A percentile compares a stretch with the other conserved stretches of the same genome.
These are phyloP conservation scores for Corydoras sp. DNA, from an alignment of 2,113 vertebrate genomes.

Conservation along the genomic window DNA sequence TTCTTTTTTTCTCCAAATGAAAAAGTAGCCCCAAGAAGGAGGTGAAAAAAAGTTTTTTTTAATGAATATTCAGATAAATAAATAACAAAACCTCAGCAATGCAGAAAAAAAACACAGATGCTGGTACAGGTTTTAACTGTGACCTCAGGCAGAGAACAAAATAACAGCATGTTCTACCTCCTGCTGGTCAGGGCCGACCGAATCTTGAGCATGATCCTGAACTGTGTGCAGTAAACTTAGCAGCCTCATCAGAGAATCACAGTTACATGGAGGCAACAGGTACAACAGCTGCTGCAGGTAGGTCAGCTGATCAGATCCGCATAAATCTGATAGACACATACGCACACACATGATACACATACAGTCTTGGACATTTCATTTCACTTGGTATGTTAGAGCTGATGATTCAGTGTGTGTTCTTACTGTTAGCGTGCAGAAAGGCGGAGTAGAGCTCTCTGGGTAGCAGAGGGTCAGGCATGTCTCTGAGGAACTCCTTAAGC, in stretches of 20 bases:
- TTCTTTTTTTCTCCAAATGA: too few relatives aligned
- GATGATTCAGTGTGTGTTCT: constrained; percentile 25
- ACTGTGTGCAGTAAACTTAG: constrained; percentile 73
- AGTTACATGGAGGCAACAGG: constrained; percentile 84
- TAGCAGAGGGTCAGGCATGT: constrained; percentile 82
- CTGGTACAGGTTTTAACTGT: too few relatives aligned
- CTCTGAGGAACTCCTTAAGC: constrained; percentile 84
- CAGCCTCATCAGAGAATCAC: constrained; percentile 82
- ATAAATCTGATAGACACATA: constrained; percentile 60
- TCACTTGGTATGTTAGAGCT: neutral
- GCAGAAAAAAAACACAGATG: too few relatives aligned
- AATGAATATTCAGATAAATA: too few relatives aligned
- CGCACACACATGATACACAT: neutral
- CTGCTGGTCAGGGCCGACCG: constrained; percentile 60
- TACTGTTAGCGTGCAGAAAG: constrained; percentile 84
- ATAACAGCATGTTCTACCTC: constrained; percentile 60
- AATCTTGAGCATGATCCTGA: constrained; percentile 72
- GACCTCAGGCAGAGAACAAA: too few relatives aligned
- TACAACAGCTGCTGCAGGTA: constrained; percentile 82
- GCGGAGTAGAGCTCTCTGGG: constrained; percentile 79
- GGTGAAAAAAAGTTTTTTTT: too few relatives aligned
- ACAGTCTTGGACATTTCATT: neutral
- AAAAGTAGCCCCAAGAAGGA: too few relatives aligned
- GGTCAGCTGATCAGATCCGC: constrained; percentile 65
- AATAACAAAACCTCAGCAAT: too few relatives aligned